Base-by-base conservation (phyloP, 2,888 invertebrate genomes). In the Apodemia duryi region DNA sequence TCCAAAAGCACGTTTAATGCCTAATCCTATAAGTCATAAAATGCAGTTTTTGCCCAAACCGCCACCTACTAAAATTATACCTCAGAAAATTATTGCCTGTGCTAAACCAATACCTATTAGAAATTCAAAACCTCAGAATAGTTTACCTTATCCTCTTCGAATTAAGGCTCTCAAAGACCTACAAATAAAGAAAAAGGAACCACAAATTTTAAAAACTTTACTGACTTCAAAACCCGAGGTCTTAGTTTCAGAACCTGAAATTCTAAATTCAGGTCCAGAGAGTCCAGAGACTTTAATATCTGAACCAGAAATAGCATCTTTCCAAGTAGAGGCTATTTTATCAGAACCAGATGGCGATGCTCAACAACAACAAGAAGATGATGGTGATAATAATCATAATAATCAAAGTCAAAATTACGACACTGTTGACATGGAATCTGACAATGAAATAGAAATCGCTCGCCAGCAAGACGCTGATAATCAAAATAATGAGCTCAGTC, bases 231-330 rank as follows among this genome's bases (percentile, higher is more conserved):
- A 90, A 75, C 91, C 91, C 0, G 91, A 92, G 74, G 83, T 90
- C 60, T 70, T 91, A 65, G 86, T 92, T 0, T 88, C 92, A 0
- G 92, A 92, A 74, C 92, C 91, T 3, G 92, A 92, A 76, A 91
- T 91, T 65, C 70, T 90, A 51, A 89, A 91, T 73, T 92, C 92
- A n/a, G 88, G 87, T 0, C 91, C 92, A 0, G 92, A 88, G 71
- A 92, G 92, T 71, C 92, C 92, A 0, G 92, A 92, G 74, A 91
- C 91, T 10, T 77, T 92, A 64, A 91, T 92, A 75, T 92, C 92
- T 1, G 91, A 92, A 72, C 92, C 92, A 9, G 92, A 92, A 78
- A 88, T 92, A 62, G 87, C 92, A 11, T 91, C 91, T 28, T 92
- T 92, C 70, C 92, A 92, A 82, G 92, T 92, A 28, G 92, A 92